Evolutionary conservation across 2,888 invertebrate genomes (phyloP), one percentile per base, ranked within the genome.

Genomic region (Dorcus parallelipipedus): DNA sequence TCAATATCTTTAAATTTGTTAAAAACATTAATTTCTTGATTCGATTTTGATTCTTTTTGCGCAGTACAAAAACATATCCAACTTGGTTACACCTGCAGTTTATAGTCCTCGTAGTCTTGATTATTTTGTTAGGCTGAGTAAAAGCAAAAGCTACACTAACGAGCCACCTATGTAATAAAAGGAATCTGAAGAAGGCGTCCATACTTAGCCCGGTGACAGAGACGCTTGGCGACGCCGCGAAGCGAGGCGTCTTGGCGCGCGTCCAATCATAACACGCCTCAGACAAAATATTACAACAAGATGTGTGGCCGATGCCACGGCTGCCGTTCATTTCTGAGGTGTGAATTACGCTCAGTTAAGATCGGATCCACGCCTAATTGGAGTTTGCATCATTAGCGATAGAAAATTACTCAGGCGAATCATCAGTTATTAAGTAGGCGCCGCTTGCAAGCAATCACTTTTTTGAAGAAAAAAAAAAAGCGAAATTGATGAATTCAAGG

Each of bases 231-330:
- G 71, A 66, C 71, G 69, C 68, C 67, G 62, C 65, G 64, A 64
- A 67, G 56, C 63, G 60, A 66, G 64, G 48, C 62, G 57, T 57
- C 66, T 66, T 73, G 73, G 71, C 69, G 42, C 41, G n/a, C 53
- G 53, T 66, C 73, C 73, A 73, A 73, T 68, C 68, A 71, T 66
- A 73, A 73, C 71, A 73, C 68, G 63, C 62, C 67, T 64, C 69
- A 72, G 72, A 72, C 72, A 71, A 72, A 73, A 73, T 72, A 72
- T 71, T 70, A 70, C 66, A 67, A 38, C 52, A 40, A 52, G 59
- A 56, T 56, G 56, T 56, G 56, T 52, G 52, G 55, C 52, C 55
- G 48, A 41, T 41, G 41, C 41, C 41, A 14, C 41, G 10, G 41
- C 14, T 10, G 10, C 41, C 45, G 45, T 10, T 20, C 45, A 23